Evolutionary conservation across 2,113 vertebrate species (phyloP).

Genomic region (Hyaena hyaena): DNA sequence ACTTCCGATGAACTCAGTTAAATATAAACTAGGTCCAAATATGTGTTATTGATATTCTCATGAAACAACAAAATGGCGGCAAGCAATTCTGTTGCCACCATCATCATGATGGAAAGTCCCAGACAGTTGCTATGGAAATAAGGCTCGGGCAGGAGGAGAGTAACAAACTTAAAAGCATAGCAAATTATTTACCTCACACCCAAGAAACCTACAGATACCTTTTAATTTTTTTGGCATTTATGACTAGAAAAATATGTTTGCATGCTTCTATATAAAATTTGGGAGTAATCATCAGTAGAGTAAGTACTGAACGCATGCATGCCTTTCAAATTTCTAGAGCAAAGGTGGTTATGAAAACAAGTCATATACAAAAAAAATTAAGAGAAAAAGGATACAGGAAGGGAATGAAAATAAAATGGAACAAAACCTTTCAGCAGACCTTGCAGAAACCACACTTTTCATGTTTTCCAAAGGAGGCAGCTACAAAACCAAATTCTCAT

Average conservation of each 20-base stretch:
- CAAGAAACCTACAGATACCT: background rate
- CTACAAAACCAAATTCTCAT: background rate
- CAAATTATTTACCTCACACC: background rate
- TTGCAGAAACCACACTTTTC: background rate
- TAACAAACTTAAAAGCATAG: background rate
- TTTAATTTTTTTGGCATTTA: background rate
- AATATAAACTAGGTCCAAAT: background rate
- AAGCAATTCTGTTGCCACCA: background rate
- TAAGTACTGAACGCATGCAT: background rate
- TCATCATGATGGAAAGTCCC: background rate
- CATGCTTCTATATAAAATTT: background rate
- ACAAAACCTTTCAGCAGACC: background rate
- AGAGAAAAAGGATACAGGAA: background rate
- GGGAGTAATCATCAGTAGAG: background rate
- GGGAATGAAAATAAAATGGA: background rate
- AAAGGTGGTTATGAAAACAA: background rate
- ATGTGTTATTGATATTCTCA: background rate
- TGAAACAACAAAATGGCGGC: background rate
- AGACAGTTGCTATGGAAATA: background rate
- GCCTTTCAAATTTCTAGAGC: background rate
- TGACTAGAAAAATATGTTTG: background rate
- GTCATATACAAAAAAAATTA: background rate
- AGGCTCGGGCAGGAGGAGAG: background rate
- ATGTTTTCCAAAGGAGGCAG: background rate
- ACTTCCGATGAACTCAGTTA: background rate